Evolutionary conservation across 2,113 vertebrate species (phyloP), one percentile per base, ranked within the genome.

Genomic region (Xiphophorus couchianus): DNA sequence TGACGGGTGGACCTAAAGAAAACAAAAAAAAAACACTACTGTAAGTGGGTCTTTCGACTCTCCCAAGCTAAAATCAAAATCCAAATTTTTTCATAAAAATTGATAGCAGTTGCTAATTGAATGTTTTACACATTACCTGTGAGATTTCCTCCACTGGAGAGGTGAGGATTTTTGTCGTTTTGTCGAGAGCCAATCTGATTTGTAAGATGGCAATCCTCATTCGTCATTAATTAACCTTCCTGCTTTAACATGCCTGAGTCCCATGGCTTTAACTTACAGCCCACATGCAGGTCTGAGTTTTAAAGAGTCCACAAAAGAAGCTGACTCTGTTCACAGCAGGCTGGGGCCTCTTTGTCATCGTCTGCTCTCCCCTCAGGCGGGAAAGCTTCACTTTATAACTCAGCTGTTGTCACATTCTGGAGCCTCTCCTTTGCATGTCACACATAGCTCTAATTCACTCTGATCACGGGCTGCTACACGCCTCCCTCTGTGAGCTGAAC

Each of bases 321-420:
- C 67, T 28, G 68, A 69, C 51, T 84, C 83, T 61, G 74, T 66
- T 79, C 82, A 62, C 77, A 77, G 77, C 65, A 25, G 78, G 75
- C 84, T 37, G 12, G 28, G 0, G 71, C 62, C 68, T 69, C 77
- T 81, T 87, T 83, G 65, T 86, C 61, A n/a, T 73, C 82, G 78
- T 35, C 80, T 85, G 76, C 66, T 72, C 82, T 84, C 73, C 76
- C 81, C 82, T 85, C 82, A 62, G 86, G 84, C 86, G 7, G 71
- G 85, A 90, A 89, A 73, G 80, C 87, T 74, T 85, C 81, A 88
- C 86, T 87, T 90, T 81, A 77, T 84, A 80, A 87, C 86, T 90
- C 93, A 94, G 91, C 93, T 94, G 93, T 92, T 87, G 82, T 85
- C 80, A 82, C 87, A 91, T 90, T 81, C 88, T 92, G 89, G 66